These are phyloP conservation scores for Platerodrilus igneus DNA, from an alignment of 2,888 invertebrate genomes.

Conservation along the genomic window DNA sequence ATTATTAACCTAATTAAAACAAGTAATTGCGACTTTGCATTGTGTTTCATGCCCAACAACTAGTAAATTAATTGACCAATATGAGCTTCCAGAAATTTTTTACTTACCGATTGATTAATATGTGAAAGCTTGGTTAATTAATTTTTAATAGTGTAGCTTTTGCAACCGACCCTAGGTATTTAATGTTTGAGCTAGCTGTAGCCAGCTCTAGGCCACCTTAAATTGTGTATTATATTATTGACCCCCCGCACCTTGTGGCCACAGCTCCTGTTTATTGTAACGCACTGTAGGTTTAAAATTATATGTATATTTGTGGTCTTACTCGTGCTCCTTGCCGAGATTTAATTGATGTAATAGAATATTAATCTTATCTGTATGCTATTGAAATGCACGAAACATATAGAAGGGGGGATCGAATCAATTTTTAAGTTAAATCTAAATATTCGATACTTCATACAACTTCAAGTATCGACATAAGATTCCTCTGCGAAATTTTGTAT, in stretches of 20 bases:
- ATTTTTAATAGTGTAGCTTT: no score
- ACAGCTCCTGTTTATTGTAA: slow-evolving; percentile 19
- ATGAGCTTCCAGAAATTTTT: no score
- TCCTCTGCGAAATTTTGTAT: slow-evolving; percentile 41
- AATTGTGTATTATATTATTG: slow-evolving; percentile 15
- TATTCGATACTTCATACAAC: slow-evolving; percentile 31
- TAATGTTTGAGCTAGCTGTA: no score
- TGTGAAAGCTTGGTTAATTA: no score
- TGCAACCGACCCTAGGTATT: no score
- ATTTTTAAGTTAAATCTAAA: slow-evolving; percentile 40
- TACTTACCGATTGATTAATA: no score
- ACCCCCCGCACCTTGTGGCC: slow-evolving; percentile 26
- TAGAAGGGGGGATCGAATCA: slow-evolving; percentile 68
- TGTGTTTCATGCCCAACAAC: no score
- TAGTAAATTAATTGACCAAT: no score
- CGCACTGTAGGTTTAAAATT: slow-evolving; percentile 28
- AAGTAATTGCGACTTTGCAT: no score
- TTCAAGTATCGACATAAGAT: slow-evolving; percentile 30
- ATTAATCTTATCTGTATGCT: slow-evolving; percentile 70
- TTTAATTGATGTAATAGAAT: slow-evolving; percentile 31
- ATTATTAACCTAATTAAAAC: no score
- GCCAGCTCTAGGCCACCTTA: no score
- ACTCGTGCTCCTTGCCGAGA: slow-evolving; percentile 26
- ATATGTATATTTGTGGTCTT: slow-evolving; percentile 33
- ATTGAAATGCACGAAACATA: slow-evolving; percentile 86